Evolutionary conservation across 2,888 invertebrate species (phyloP).

Genomic region (Meghimatium bilineatum): DNA sequence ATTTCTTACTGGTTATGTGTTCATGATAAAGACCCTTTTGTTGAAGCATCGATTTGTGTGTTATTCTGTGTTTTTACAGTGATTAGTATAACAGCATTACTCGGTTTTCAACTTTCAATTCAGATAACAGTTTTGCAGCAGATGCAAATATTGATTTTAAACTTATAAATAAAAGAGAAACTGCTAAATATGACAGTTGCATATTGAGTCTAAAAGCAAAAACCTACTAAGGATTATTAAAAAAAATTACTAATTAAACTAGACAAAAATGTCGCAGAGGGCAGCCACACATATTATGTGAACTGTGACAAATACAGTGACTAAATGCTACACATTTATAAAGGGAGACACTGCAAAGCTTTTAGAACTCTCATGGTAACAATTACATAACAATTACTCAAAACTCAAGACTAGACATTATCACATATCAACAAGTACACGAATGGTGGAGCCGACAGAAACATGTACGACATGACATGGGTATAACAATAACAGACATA

Average conservation of each 20-base stretch:
- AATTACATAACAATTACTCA: not conserved
- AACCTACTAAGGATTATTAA: not conserved
- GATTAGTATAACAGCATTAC: too few relatives aligned
- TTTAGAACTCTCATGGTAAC: not conserved
- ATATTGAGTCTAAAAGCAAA: not conserved
- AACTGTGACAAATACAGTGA: not conserved
- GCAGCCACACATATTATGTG: not conserved
- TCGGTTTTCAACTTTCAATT: too few relatives aligned
- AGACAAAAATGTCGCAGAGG: not conserved
- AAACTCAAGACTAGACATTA: not conserved
- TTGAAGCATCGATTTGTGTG: too few relatives aligned
- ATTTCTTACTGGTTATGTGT: too few relatives aligned
- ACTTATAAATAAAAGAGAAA: too few relatives aligned
- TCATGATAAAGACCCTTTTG: too few relatives aligned
- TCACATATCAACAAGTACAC: not conserved
- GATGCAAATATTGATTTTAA: too few relatives aligned
- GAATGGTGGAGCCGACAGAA: not conserved
- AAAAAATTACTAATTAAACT: not conserved
- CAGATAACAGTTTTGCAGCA: too few relatives aligned
- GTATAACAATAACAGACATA: not conserved
- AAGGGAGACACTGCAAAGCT: conserved; percentile 20
- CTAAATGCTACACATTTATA: conserved; percentile 3
- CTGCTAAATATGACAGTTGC: not conserved
- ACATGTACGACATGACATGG: not conserved
- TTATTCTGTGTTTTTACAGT: too few relatives aligned